Evolutionary conservation across 2,888 invertebrate species (phyloP), one percentile per base, ranked within the genome.

Genomic region (Oscheius sp.): DNA sequence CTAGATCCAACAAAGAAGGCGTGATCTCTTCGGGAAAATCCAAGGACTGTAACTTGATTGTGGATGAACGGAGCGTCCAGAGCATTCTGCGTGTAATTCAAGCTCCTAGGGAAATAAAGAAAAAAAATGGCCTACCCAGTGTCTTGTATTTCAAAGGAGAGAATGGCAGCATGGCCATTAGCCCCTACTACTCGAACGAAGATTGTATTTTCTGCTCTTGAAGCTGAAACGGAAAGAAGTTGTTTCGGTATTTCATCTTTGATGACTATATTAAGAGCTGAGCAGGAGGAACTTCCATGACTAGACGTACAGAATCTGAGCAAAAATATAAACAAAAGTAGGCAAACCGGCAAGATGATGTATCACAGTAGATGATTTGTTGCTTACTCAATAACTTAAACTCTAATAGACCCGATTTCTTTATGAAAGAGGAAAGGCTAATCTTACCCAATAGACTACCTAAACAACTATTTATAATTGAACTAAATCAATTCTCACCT

Each of bases 321-420:
- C 36, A 24, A 49, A 14, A 12, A 32, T 33, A 38, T 8, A 28
- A 32, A 36, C 26, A 33, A 20, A 24, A 28, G 12, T 26, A 51
- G 28, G 33, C 51, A 28, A 28, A 76, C 74, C 72, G 70, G 71
- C 80, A 80, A n/a, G 62, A 47, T 1, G 47, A 14, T 22, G 67
- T 63, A 50, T 78, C 78, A 44, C 80, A 80, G 62, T 73, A 80
- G 45, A 77, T 75, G 0, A 80, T 22, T 51, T 70, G 71, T 8
- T 73, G 70, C 17, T 71, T 67, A 12, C 75, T 73, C 28, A 78
- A 67, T 36, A 80, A 32, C 54, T 73, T 78, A 41, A 80, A 64
- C 33, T 80, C 77, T 3, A 73, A 24, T 38, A 75, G 71, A 24
- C 68, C 70, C 4, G 57, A 47, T 0, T 71, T 33, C 24, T 47